Conservation (phyloP, 2,797 vertebrate species). For the Pipistrellus pygmaeus region DNA sequence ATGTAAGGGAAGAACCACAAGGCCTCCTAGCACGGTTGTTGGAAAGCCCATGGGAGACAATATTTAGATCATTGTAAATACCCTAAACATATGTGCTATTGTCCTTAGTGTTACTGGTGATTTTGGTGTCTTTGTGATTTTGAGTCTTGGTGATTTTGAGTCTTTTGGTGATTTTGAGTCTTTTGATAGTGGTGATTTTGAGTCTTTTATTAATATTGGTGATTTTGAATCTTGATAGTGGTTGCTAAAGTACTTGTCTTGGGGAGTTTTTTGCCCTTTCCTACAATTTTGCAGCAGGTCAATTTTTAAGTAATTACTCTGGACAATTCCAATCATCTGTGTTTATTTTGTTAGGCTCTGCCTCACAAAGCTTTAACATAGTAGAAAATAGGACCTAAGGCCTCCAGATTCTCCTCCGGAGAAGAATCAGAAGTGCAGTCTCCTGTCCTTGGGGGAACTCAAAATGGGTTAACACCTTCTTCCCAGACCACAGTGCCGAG, state of each 20-base stretch:
- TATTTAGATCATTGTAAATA: neutral
- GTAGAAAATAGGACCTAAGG: neutral
- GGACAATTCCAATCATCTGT: neutral
- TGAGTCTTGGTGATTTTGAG: neutral
- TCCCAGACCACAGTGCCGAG: neutral
- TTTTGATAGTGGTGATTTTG: neutral
- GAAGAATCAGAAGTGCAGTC: neutral
- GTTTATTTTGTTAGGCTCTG: neutral
- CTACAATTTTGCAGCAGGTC: neutral
- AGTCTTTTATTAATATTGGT: neutral
- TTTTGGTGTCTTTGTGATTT: neutral
- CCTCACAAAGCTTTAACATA: neutral
- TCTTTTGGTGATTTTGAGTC: no score
- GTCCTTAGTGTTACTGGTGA: neutral
- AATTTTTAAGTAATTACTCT: neutral
- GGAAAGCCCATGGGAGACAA: neutral
- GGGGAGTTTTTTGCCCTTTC: neutral
- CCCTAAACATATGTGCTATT: neutral
- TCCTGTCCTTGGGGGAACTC: neutral
- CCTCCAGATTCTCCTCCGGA: neutral
- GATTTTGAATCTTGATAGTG: neutral
- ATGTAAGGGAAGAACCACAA: neutral
- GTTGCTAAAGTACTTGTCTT: neutral
- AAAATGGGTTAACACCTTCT: neutral
- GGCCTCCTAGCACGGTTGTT: neutral